Evolutionary conservation across 2,888 invertebrate species (phyloP), one percentile per base, ranked within the genome.

Genomic region (Lithosia quadra): DNA sequence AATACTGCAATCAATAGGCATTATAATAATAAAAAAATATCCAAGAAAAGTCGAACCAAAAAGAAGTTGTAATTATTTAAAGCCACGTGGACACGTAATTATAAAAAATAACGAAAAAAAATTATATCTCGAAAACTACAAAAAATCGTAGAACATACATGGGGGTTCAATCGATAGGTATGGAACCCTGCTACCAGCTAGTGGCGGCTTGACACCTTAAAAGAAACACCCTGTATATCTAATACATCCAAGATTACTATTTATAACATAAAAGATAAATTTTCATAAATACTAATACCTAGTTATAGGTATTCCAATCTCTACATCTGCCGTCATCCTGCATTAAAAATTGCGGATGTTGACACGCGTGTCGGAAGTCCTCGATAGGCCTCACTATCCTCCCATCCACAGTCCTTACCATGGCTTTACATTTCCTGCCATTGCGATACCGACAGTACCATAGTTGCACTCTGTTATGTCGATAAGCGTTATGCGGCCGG

Each of bases 401-500:
- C 0, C 78, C 80, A 0, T 78, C 80, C n/a, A 79, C 9, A 7
- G 80, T 80, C 57, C 73, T 71, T n/a, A 76, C 74, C 80, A 75
- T 72, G 7, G 67, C 72, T 15, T 34, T 76, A 69, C 80, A 80
- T 10, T 78, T 78, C 0, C 71, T 74, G 15, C 78, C 71, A 24
- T 69, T 80, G 63, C 88, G 78, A 49, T 81, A 80, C 15, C 78
- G 83, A 74, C 90, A 90, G 78, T 90, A 90, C 90, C 90, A 90
- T 0, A 90, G 74, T 69, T 90, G 90, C n/a, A 80, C 53, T 33
- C 73, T 76, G 1, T 76, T 80, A n/a, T 84, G 76, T 0, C 90
- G 78, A 68, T 90, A 86, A 0, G 90, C 90, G 72, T 90, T 90
- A 70, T 90, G 90, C 0, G 88, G 90, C 15, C 87, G 77, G 74